These are phyloP conservation scores for Scylla paramamosain DNA, from an alignment of 1,140 invertebrate genomes.

Conservation along the genomic window DNA sequence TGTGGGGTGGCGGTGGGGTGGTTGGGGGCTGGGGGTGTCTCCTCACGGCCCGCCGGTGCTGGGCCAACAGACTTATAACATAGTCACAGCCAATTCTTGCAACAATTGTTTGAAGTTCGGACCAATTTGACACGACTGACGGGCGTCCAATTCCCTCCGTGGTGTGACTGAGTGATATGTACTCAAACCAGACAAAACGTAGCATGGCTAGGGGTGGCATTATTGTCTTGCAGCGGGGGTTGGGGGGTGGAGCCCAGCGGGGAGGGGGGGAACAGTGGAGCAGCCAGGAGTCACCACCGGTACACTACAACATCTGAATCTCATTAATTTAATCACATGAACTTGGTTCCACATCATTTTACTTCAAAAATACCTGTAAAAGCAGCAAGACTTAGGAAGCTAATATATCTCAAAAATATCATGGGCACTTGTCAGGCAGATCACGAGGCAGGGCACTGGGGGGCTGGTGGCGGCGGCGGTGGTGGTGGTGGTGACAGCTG, in stretches of 20 bases:
- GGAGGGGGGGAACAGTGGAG: background rate
- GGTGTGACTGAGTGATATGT: slow-evolving; percentile 7
- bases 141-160: background rate
- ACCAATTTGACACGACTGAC: background rate
- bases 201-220: background rate
- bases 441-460: background rate
- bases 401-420: background rate
- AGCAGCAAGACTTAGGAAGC: slow-evolving; percentile 39
- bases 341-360: background rate
- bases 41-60: background rate
- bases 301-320: background rate
- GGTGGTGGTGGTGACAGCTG: background rate
- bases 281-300: background rate
- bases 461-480: background rate
- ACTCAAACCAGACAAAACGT: background rate
- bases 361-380: slow-evolving; percentile 42
- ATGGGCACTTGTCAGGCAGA: slow-evolving; percentile 54
- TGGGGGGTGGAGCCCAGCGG: background rate
- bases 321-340: background rate
- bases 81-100: background rate
- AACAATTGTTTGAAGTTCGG: background rate
- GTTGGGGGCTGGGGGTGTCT: too few species aligned
- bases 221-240: background rate
- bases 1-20: background rate
- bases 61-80: background rate